Evolutionary conservation across 2,113 vertebrate genomes (phyloP), one percentile per base, ranked within the genome.

Genomic region (Eudyptes chrysolophus): DNA sequence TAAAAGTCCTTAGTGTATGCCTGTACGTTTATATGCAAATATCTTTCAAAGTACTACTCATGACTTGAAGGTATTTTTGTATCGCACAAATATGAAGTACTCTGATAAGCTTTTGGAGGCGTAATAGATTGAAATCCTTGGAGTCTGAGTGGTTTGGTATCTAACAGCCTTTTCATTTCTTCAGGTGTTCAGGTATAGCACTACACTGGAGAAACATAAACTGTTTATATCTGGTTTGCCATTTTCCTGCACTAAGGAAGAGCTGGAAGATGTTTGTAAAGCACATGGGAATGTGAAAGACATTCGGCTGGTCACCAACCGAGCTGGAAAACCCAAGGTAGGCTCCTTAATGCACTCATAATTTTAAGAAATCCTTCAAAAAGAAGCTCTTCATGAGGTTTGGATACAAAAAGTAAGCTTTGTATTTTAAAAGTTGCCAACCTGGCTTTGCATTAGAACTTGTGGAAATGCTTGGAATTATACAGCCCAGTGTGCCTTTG

Each of bases 251-350:
- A 99, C 99, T 7, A 99, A 98, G 96, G 99, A 99, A 48, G 99
- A 99, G 32, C 98, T 99, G 27, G 98, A 98, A 66, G 98, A 99
- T 69, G 65, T 99, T 55, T 99, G 99, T 78, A 98, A 98, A 97
- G 97, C 87, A 9, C 99, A 99, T 5, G 99, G 99, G 86, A 98
- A 97, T 1, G 90, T 99, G 79, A 99, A 98, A 94, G 99, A 99
- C 29, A 98, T 99, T 46, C 98, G 99, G 17, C 97, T 99, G 84
- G 99, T 99, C 79, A 99, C 99, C 24, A 99, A 99, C 97, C 98
- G 99, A 81, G 99, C 99, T 18, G 99, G 99, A 40, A 99, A 99
- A 94, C 99, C 99, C 72, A 99, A 99, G 99, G 99, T 99, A 86
- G 84, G 92, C 3, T 77, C 27, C 16, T 58, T 30, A 49, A 44